Evolutionary conservation across 1,140 invertebrate genomes (phyloP).

Genomic region (Pseudomyrmex gracilis): DNA sequence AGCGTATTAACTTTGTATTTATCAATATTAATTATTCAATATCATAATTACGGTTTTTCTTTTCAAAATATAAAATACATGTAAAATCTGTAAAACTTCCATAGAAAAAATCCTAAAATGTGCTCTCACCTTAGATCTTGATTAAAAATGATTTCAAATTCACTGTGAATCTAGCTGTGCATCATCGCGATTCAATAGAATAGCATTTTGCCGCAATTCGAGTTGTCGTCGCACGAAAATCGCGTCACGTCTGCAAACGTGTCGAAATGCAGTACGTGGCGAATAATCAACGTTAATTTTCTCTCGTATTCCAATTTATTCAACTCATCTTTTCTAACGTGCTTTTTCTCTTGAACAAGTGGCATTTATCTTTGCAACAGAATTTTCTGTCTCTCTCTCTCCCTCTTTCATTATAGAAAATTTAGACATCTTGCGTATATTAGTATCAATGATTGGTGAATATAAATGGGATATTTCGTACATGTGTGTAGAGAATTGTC

Average conservation of each 20-base stretch:
- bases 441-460: conserved; percentile 16
- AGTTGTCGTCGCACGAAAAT: not conserved
- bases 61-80: no score
- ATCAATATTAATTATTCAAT: not conserved
- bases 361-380: not conserved
- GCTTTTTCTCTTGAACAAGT: not conserved
- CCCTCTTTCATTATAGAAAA: no score
- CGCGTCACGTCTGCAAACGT: not conserved
- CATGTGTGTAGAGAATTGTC: not conserved
- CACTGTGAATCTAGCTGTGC: not conserved
- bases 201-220: not conserved
- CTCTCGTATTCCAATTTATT: not conserved
- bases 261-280: not conserved
- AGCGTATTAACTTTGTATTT: not conserved
- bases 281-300: conserved; percentile 6
- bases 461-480: conserved; percentile 19
- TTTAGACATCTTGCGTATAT: no score
- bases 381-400: not conserved
- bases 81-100: not conserved
- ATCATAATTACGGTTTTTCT: not conserved
- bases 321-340: not conserved
- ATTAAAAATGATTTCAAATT: conserved; percentile 16
- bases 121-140: not conserved
- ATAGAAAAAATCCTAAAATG: not conserved
- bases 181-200: conserved; percentile 1